These are phyloP conservation scores for Troides aeacus DNA, from an alignment of 2,888 invertebrate genomes.

Conservation along the genomic window DNA sequence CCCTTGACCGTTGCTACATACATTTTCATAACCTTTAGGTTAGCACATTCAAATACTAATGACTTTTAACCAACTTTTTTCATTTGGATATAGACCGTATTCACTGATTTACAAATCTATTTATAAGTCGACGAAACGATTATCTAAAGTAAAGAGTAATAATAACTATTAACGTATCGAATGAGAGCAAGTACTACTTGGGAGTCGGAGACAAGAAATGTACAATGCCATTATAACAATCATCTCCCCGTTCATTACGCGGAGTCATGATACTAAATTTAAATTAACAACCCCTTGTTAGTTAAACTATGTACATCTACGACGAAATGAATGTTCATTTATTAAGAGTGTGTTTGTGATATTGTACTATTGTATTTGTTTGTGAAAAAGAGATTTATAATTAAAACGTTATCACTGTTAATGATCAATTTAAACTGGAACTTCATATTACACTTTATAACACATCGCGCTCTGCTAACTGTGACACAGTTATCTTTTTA, in stretches of 20 bases:
- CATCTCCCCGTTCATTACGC: conserved; percentile 77
- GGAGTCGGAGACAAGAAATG: conserved; percentile 46
- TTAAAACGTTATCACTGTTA: not conserved
- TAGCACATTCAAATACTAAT: no score
- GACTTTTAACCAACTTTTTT: no score
- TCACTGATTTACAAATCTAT: not conserved
- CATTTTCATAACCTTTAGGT: no score
- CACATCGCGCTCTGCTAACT: no score
- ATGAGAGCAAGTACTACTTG: conserved; percentile 29
- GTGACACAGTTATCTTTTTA: no score
- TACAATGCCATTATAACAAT: conserved; percentile 76
- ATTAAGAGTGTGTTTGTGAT: conserved; percentile 56
- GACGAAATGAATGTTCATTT: conserved; percentile 71
- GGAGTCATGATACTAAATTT: conserved; percentile 76
- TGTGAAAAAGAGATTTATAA: not conserved
- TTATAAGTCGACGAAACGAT: not conserved
- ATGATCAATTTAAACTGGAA: not conserved
- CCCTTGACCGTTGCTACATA: no score
- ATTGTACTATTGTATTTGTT: conserved; percentile 30
- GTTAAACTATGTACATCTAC: conserved; percentile 68
- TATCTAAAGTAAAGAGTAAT: not conserved
- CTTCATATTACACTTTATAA: not conserved
- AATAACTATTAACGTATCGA: not conserved
- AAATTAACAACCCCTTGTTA: conserved; percentile 79
- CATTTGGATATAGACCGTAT: no score